Percentiles rank a stretch among this genome's conserved stretches.
These are phyloP conservation scores for Piaya cayana DNA, from an alignment of 2,113 vertebrate species.

Conservation along the genomic window DNA sequence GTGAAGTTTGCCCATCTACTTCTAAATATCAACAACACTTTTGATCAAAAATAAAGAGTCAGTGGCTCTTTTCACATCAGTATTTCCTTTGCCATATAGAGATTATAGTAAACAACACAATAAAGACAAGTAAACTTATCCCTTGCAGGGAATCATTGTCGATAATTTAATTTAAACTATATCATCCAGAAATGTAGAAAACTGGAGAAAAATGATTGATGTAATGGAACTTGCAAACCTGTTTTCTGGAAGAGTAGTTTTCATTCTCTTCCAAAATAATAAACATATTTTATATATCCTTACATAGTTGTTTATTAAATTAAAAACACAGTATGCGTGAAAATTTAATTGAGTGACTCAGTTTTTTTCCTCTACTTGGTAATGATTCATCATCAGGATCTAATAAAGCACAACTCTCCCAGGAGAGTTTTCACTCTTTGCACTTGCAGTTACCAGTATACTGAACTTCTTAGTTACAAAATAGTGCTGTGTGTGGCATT, in stretches of 20 bases:
- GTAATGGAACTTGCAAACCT: not conserved
- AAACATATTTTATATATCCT: not conserved
- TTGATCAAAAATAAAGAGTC: not conserved
- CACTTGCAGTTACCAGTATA: not conserved
- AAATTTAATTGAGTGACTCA: not conserved
- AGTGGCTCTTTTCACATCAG: not conserved
- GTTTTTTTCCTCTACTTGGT: not conserved
- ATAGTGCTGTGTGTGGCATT: not conserved
- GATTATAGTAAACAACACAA: not conserved
- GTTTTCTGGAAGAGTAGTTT: not conserved
- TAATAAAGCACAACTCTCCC: not conserved
- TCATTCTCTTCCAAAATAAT: not conserved
- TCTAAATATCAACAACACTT: not conserved
- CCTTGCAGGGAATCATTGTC: not conserved
- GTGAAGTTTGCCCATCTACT: not conserved
- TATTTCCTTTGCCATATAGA: not conserved
- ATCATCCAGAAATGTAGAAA: not conserved
- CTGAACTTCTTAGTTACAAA: fast-evolving
- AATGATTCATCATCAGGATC: not conserved
- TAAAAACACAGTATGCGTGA: not conserved
- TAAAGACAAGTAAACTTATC: not conserved
- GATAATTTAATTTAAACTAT: not conserved
- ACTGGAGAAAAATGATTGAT: not conserved
- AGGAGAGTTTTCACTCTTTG: not conserved
- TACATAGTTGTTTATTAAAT: not conserved